phyloP scores from a whole-genome alignment of 2,797 vertebrate genomes.

The Pogoniulus pusillus region DNA sequence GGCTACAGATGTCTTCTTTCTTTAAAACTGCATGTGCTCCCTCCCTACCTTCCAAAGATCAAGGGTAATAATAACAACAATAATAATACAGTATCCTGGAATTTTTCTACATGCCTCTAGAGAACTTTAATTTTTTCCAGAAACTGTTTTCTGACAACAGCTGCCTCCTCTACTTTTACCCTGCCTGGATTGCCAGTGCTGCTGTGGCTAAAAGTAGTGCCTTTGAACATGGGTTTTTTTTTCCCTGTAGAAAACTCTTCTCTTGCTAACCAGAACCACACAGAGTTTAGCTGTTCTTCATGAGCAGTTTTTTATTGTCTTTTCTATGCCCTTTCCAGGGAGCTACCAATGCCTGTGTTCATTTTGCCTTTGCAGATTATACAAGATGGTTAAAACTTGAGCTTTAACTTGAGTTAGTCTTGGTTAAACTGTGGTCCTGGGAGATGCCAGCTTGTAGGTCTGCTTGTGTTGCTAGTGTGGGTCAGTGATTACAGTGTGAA shows the following conservation, averaged over 20 bases:
- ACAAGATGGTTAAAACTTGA: not conserved
- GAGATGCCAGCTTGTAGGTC: not conserved
- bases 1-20: slow-evolving; percentile 42
- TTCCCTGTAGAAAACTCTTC: not conserved
- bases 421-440: not conserved
- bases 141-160: slow-evolving; percentile 33
- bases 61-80: slow-evolving; percentile 42
- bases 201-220: not conserved
- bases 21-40: not conserved
- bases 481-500: not conserved
- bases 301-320: not conserved
- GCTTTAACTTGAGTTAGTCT: not conserved
- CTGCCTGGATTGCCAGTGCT: not conserved
- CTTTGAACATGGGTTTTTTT: not conserved
- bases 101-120: slow-evolving; percentile 51
- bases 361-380: not conserved
- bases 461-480: not conserved
- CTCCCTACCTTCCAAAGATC: slow-evolving; percentile 13
- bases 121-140: slow-evolving; percentile 52
- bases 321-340: not conserved
- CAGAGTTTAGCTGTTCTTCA: not conserved
- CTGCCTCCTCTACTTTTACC: not conserved
- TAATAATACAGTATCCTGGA: slow-evolving; percentile 23
- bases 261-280: not conserved
- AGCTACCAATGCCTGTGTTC: rapidly evolving